These are phyloP conservation scores for Drosophila mettleri DNA, from an alignment of 2,888 invertebrate genomes.

Conservation along the genomic window DNA sequence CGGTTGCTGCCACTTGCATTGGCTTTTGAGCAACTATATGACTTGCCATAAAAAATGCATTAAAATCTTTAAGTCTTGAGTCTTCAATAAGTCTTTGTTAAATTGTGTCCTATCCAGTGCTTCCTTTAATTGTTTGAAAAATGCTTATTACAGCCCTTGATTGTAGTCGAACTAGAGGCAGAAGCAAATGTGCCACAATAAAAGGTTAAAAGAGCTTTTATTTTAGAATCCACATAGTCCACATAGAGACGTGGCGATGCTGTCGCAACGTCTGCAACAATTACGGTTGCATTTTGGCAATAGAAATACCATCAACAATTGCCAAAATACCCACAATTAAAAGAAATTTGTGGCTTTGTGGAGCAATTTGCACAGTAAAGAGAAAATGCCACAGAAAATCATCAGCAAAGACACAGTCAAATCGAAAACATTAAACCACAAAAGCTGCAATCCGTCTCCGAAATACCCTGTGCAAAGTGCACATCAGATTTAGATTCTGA, in stretches of 20 bases:
- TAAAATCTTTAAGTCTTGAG: too few species aligned
- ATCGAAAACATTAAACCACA: background rate
- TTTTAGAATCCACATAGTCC: constrained; percentile 10
- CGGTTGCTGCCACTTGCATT: constrained; percentile 24
- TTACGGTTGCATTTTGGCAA: constrained; percentile 9
- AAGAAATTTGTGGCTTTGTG: constrained; percentile 55
- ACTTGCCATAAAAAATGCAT: constrained; percentile 18
- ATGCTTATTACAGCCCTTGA: constrained; percentile 17
- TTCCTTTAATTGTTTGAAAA: constrained; percentile 31
- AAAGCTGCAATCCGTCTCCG: background rate
- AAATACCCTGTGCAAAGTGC: background rate
- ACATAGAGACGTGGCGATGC: constrained; percentile 3
- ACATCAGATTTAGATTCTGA: background rate
- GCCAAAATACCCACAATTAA: constrained; percentile 50
- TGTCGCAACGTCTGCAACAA: constrained; percentile 10
- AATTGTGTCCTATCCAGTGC: constrained; percentile 6
- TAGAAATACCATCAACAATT: constrained; percentile 53
- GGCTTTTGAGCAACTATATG: constrained; percentile 3
- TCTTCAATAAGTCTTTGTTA: constrained; percentile 31
- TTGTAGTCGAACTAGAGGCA: constrained; percentile 6
- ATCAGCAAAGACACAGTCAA: constrained; percentile 6
- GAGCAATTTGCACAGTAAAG: constrained; percentile 29
- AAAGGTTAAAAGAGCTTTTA: constrained; percentile 22
- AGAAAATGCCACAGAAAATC: constrained; percentile 27
- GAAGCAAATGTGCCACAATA: background rate